phyloP scores from a whole-genome alignment of 2,888 invertebrate genomes.

The Odontocolon sp. region DNA sequence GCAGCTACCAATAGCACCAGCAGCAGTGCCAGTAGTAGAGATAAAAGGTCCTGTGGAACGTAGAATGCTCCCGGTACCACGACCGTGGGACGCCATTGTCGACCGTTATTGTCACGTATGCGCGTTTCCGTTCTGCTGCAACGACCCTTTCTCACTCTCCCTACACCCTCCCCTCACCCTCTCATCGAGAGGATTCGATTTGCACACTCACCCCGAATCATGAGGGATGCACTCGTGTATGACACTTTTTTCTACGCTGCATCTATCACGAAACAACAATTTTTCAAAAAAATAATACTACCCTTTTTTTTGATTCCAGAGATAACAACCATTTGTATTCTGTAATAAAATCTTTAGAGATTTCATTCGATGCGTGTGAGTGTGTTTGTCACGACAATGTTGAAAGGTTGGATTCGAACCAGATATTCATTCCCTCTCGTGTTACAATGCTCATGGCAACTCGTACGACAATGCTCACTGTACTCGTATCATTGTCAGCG shows the following conservation, averaged over 20 bases:
- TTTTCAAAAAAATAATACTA: conserved; percentile 7
- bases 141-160: conserved; percentile 35
- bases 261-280: conserved; percentile 27
- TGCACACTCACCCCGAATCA: conserved; percentile 56
- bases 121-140: conserved; percentile 40
- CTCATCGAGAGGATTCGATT: conserved; percentile 39
- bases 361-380: background rate
- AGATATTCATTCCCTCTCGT: background rate
- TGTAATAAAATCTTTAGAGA: background rate
- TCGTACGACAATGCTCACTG: background rate
- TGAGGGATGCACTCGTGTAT: conserved; percentile 45
- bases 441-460: background rate
- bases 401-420: background rate
- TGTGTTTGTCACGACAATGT: background rate
- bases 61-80: conserved; percentile 10
- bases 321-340: background rate
- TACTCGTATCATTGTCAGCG: conserved; percentile 34
- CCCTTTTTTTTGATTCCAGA: background rate
- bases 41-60: conserved; percentile 42
- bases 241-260: conserved; percentile 1
- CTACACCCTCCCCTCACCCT: background rate
- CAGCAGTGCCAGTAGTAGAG: conserved; percentile 30
- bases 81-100: conserved; percentile 51
- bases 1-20: conserved; percentile 23
- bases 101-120: conserved; percentile 58